phyloP scores from a whole-genome alignment of 2,888 invertebrate species.

The Cecidostiba fungosa region DNA sequence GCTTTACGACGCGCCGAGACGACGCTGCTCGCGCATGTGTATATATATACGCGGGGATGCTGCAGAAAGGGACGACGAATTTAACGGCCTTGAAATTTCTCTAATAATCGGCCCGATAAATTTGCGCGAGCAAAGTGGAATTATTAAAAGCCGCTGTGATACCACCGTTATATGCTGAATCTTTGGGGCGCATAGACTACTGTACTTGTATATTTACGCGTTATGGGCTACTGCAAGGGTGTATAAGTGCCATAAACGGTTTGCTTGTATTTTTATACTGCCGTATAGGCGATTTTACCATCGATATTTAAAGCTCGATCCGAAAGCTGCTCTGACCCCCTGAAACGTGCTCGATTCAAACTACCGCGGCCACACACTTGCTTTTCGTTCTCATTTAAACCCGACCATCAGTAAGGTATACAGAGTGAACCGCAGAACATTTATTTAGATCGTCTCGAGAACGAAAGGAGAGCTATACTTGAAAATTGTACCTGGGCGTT shows the following conservation, averaged over 20 bases:
- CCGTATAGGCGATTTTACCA: not conserved
- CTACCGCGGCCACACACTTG: not conserved
- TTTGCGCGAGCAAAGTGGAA: constrained; percentile 63
- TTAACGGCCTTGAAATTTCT: constrained; percentile 71
- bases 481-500: not conserved
- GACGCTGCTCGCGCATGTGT: not conserved
- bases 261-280: not conserved
- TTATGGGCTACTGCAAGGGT: not conserved
- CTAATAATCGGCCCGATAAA: constrained; percentile 73
- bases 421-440: not conserved
- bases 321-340: not conserved
- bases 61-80: not conserved
- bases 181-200: not conserved
- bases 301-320: not conserved
- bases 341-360: not conserved
- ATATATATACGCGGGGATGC: not conserved
- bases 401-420: not conserved
- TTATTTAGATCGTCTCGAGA: not conserved
- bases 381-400: not conserved
- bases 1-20: constrained; percentile 64
- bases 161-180: not conserved
- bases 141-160: constrained; percentile 63
- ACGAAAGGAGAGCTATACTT: not conserved
- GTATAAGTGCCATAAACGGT: not conserved
- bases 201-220: not conserved